Base-by-base conservation (phyloP, 37 sponge, comb jelly and placozoan genomes). In the Haliclona indistincta region DNA sequence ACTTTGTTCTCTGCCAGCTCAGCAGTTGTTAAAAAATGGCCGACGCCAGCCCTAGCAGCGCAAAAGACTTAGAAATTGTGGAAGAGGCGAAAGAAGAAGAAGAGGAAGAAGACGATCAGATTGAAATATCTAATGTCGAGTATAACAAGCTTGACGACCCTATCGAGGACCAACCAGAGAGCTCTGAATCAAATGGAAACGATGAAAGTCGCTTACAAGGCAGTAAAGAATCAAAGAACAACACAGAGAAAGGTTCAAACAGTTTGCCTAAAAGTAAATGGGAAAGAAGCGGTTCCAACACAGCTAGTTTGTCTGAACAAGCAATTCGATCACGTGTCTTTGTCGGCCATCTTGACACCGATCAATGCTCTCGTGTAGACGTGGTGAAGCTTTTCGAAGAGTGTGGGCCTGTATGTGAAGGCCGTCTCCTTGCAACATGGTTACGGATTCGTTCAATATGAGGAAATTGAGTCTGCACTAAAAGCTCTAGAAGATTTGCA, bases 381-480 rank as follows among this genome's bases (percentile, higher is more conserved):
- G 68, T 39, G n/a, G 8, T 73, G 22, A 65, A 73, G n/a, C 61
- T 78, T 2, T 86, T 86, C 34, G 19, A 58, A 2, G 54, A 55
- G 29, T 86, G 43, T 64, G 86, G 86, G 38, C n/a, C n/a, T n/a
- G n/a, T 79, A 79, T 25, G 40, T 86, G 25, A 28, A 36, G 49
- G 79, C 74, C 1, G 26, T 52, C 19, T 73, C 74, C 4, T 40
- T 86, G 22, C 80, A 65, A 66, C 54, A 86, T 74, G 86, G 86
- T 17, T 86, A 86, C 37, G 86, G 86, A 0, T 86, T 86, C 66
- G 86, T 86, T n/a, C 86, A 86, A 60, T 86, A 70, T 52, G 68
- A 79, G 13, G 38, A 51, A 1, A 67, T 73, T 23, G 74, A 86
- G 56, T 20, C 54, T 67, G 86, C 74, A 15, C 42, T 39, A 25